These are phyloP conservation scores for Callocephalon fimbriatum DNA, from an alignment of 2,113 vertebrate genomes.

Conservation along the genomic window DNA sequence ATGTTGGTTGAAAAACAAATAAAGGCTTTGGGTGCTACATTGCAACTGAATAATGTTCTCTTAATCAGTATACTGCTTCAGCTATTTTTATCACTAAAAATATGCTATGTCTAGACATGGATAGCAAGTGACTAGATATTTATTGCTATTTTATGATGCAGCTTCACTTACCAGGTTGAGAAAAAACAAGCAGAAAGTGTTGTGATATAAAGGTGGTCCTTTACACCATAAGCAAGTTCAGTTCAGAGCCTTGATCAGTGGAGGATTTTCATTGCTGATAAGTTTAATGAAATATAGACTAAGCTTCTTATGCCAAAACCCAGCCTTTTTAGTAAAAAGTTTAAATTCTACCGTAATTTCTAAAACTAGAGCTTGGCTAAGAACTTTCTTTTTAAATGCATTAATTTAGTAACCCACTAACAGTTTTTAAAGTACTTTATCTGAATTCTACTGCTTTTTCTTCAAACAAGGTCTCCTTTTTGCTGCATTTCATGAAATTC, in stretches of 20 bases:
- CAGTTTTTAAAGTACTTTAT: background rate
- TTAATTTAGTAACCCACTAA: background rate
- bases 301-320: background rate
- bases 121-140: background rate
- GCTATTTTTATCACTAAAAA: background rate
- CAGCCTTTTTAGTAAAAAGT: background rate
- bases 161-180: background rate
- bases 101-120: background rate
- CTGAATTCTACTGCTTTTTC: background rate
- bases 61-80: background rate
- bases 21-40: background rate
- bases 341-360: background rate
- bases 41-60: background rate
- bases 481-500: background rate
- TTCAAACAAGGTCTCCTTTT: background rate
- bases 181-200: background rate
- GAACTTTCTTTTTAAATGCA: background rate
- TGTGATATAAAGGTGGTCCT: background rate
- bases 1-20: background rate
- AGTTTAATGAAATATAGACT: background rate
- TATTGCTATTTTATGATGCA: background rate
- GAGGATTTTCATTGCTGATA: background rate
- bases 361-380: background rate
- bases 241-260: background rate
- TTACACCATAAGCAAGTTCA: background rate